Evolutionary conservation across 2,888 invertebrate species (phyloP).

Genomic region (Dryocosmus kuriphilus): DNA sequence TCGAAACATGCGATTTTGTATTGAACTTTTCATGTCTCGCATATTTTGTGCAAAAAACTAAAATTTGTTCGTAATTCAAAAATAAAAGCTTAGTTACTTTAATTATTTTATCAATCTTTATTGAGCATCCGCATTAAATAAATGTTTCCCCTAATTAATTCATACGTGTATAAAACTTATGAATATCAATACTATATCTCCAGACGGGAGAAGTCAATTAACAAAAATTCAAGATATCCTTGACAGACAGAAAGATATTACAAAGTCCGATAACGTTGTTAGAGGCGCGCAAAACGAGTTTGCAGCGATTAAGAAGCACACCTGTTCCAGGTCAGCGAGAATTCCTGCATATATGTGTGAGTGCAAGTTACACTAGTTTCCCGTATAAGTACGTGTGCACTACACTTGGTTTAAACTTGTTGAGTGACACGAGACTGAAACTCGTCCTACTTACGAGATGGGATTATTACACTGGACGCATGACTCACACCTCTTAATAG

Average conservation of each 20-base stretch:
- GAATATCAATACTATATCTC: background rate
- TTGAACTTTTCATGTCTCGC: no score
- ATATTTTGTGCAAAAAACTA: no score
- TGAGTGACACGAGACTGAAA: constrained; percentile 38
- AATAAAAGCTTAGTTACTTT: no score
- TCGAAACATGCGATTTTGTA: no score
- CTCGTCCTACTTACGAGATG: constrained; percentile 45
- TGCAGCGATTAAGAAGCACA: constrained; percentile 63
- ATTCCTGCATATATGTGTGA: background rate
- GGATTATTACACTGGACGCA: constrained; percentile 46
- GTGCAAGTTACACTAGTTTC: constrained; percentile 34
- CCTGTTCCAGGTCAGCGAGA: constrained; percentile 56
- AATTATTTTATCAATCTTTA: no score
- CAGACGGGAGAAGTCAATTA: background rate
- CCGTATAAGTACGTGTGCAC: constrained; percentile 40
- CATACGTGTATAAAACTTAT: background rate
- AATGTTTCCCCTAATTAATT: no score
- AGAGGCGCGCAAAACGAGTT: constrained; percentile 60
- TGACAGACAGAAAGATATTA: constrained; percentile 48
- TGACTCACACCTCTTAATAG: constrained; percentile 48
- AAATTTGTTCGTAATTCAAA: no score
- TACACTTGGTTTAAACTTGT: constrained; percentile 45
- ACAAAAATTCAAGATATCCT: background rate
- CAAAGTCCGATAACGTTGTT: constrained; percentile 56
- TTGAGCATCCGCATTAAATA: no score